These are phyloP conservation scores for Cepphus grylle DNA, from an alignment of 2,113 vertebrate species.

Conservation along the genomic window DNA sequence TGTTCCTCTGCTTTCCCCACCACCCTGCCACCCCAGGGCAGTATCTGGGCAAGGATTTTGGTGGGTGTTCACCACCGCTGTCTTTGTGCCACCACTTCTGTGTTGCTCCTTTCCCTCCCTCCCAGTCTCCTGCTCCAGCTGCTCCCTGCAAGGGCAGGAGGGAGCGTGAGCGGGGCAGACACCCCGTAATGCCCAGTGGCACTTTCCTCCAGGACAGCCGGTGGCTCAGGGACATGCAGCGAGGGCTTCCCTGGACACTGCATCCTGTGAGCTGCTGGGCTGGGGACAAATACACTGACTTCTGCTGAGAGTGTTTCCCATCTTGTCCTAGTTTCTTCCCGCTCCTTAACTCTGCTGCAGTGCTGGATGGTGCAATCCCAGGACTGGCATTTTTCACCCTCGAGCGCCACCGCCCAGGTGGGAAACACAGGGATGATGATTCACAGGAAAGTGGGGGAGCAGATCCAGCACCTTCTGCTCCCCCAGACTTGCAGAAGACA, in stretches of 20 bases:
- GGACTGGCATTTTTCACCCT: not conserved
- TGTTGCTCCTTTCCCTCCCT: not conserved
- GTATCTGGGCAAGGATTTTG: not conserved
- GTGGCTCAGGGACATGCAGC: fast-evolving
- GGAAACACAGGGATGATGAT: not conserved
- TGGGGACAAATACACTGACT: not conserved
- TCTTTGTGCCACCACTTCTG: not conserved
- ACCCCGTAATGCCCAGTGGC: fast-evolving
- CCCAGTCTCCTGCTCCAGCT: not conserved
- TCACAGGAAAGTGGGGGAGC: not conserved
- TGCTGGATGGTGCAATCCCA: not conserved
- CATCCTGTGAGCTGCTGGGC: fast-evolving
- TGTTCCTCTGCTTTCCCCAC: not conserved
- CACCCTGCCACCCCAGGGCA: fast-evolving
- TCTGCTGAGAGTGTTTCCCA: not conserved
- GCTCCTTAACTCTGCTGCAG: not conserved
- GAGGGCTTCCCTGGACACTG: not conserved
- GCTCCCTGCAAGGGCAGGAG: not conserved
- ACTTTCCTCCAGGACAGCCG: not conserved
- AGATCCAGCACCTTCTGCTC: not conserved
- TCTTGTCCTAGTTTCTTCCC: not conserved
- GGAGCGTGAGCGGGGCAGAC: not conserved
- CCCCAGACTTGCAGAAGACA: not conserved
- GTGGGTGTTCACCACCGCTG: not conserved
- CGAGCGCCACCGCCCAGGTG: not conserved